These are phyloP conservation scores for Xanthia icteritia DNA, from an alignment of 2,888 invertebrate genomes.

Conservation along the genomic window DNA sequence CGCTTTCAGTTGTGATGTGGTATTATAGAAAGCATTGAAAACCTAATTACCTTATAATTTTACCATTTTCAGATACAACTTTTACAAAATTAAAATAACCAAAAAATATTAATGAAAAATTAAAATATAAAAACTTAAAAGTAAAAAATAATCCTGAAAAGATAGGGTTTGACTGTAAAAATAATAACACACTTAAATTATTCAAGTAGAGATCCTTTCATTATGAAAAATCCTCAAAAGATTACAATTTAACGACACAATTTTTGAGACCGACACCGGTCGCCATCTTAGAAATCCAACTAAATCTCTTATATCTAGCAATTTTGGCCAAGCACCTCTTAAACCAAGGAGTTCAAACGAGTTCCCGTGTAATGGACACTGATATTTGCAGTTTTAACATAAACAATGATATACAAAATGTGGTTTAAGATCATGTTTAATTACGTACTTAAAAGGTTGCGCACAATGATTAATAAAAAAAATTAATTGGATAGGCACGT, in stretches of 20 bases:
- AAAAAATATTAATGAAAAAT: neutral
- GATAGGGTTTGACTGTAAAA: neutral
- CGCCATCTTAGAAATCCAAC: constrained; percentile 44
- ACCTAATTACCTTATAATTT: neutral
- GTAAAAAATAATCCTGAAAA: neutral
- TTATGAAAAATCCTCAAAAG: constrained; percentile 46
- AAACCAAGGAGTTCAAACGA: constrained; percentile 28
- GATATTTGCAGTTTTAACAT: constrained; percentile 5
- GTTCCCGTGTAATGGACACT: neutral
- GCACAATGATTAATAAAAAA: neutral
- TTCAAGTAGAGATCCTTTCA: constrained; percentile 5
- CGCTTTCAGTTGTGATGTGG: neutral
- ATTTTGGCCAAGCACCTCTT: constrained; percentile 50
- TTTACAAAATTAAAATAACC: neutral
- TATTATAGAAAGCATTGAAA: neutral
- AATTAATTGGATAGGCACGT: neutral
- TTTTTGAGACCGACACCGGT: constrained; percentile 49
- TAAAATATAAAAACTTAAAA: neutral
- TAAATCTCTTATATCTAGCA: constrained; percentile 56
- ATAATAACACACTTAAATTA: constrained; percentile 3
- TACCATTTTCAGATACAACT: neutral
- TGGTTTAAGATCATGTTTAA: neutral
- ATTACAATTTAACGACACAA: constrained; percentile 54
- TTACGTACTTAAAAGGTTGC: neutral
- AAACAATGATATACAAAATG: neutral